phyloP scores from a whole-genome alignment of 2,888 invertebrate species.

The Eledone cirrhosa region DNA sequence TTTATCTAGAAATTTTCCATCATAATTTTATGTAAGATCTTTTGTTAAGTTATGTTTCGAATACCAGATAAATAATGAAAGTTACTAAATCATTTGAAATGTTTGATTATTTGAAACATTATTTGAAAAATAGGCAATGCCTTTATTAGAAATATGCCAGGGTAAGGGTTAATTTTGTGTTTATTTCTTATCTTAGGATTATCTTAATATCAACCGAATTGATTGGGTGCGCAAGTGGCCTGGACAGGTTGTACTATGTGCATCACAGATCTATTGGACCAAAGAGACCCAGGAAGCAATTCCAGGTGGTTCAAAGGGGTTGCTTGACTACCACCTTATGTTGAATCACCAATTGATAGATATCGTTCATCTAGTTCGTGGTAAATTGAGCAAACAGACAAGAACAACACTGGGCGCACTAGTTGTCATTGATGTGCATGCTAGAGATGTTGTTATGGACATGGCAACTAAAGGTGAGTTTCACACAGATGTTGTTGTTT shows the following conservation, averaged over 20 bases:
- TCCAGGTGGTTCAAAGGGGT: slow-evolving; percentile 71
- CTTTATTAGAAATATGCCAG: neutral
- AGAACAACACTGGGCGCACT: slow-evolving; percentile 89
- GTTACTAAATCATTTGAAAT: no score
- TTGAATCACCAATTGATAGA: slow-evolving; percentile 76
- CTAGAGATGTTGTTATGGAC: slow-evolving; percentile 83
- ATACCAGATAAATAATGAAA: no score
- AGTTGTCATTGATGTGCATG: slow-evolving; percentile 92
- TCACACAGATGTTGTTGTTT: no score
- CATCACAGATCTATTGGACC: slow-evolving; percentile 84
- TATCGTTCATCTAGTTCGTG: slow-evolving; percentile 81
- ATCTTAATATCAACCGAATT: slow-evolving; percentile 68
- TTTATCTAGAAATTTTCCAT: no score
- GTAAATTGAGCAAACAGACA: slow-evolving; percentile 85
- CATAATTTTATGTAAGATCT: no score
- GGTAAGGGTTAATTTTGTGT: no score
- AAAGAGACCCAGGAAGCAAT: slow-evolving; percentile 80
- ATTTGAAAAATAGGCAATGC: neutral
- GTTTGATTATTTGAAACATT: neutral
- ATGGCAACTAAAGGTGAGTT: slow-evolving; percentile 64
- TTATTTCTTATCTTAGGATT: slow-evolving; percentile 53
- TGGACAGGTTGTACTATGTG: slow-evolving; percentile 86
- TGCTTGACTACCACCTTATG: slow-evolving; percentile 71
- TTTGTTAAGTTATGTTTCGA: no score
- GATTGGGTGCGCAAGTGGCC: slow-evolving; percentile 92